Base-by-base conservation (phyloP, 2,797 vertebrate genomes). In the Pseudochromis fuscus region DNA sequence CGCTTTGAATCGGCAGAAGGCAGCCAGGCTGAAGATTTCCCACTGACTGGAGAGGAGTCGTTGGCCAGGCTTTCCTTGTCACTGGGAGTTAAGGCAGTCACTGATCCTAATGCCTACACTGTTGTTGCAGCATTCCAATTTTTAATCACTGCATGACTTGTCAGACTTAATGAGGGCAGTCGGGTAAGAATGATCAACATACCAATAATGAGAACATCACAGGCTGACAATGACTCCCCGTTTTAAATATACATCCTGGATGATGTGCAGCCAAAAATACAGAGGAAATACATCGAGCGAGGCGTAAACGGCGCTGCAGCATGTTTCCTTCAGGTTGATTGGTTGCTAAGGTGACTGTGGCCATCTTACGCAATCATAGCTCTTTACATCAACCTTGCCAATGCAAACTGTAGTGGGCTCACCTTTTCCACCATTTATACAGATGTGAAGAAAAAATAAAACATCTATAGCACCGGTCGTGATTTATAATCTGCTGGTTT, bases 61-160 rank as follows among this genome's bases (percentile, higher is more conserved):
- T 95, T 96, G 95, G 95, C 95, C 96, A 98, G 95, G 94, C 94
- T 96, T 94, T 95, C 94, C 94, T 95, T 95, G 94, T 96, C 96
- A 95, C 88, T 94, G 94, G 94, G 95, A 96, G 95, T 96, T 96
- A 96, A 95, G 94, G 91, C 93, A 91, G 95, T 95, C 94, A 95
- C 94, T 95, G 95, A 96, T 96, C 95, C 95, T 96, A 96, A 96
- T 95, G 95, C 95, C 94, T 95, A 95, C 95, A 94, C 96, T 96
- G 95, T 96, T 96, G 95, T 96, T 96, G 94, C 94, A 95, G 95
- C 95, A 97, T 97, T 98, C 95, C 95, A 95, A 95, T 96, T 96
- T 98, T 96, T 96, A 96, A 96, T 97, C 95, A 81, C 96, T 96
- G 95, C 94, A 92, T 96, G 96, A 97, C 95, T 96, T 97, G 96